phyloP scores from a whole-genome alignment of 2,888 invertebrate genomes.

The Lycaena phlaeas region DNA sequence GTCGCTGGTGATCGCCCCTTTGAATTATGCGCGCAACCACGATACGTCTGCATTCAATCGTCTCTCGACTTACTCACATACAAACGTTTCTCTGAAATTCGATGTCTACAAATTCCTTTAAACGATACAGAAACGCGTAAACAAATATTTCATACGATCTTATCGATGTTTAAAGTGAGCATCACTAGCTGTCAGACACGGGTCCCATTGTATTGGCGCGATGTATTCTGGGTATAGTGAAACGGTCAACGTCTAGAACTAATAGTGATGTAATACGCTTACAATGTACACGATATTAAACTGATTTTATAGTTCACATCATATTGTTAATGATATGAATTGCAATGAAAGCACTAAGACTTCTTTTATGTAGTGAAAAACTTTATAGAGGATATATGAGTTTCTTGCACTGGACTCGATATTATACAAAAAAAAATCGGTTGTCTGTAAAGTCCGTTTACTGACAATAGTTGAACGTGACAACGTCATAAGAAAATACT shows the following conservation, averaged over 20 bases:
- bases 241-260: not conserved
- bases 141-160: conserved; percentile 10
- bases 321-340: too few relatives aligned
- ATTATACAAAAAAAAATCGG: too few relatives aligned
- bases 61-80: conserved; percentile 49
- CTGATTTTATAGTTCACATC: too few relatives aligned
- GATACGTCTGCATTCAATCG: conserved; percentile 60
- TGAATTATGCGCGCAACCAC: conserved; percentile 66
- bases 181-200: conserved; percentile 5
- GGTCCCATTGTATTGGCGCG: not conserved
- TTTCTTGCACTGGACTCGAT: too few relatives aligned
- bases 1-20: conserved; percentile 66
- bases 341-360: too few relatives aligned
- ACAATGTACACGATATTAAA: too few relatives aligned
- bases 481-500: too few relatives aligned
- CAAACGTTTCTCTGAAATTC: conserved; percentile 52
- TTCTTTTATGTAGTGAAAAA: too few relatives aligned
- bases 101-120: conserved; percentile 11
- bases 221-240: not conserved
- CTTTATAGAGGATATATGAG: too few relatives aligned
- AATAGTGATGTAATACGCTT: not conserved
- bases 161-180: conserved; percentile 26
- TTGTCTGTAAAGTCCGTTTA: too few relatives aligned
- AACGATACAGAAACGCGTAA: conserved; percentile 10
- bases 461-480: too few relatives aligned